Evolutionary conservation across 2,888 invertebrate genomes (phyloP).

Genomic region (Synanthedon formicaeformis): DNA sequence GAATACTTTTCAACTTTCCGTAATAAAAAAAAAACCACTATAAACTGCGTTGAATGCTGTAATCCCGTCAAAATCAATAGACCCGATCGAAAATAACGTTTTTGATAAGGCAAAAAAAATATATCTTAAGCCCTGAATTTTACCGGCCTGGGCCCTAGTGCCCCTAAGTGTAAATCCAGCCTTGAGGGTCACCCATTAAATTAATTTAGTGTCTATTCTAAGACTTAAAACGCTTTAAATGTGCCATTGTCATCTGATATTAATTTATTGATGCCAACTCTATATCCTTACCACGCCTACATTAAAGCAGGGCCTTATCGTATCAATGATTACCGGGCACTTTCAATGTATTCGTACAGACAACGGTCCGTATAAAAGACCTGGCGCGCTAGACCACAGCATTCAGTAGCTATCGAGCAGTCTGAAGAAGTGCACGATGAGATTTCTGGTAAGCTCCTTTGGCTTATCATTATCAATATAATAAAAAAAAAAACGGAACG

Average conservation of each 20-base stretch:
- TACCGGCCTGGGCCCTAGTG: no score
- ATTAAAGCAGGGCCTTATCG: neutral
- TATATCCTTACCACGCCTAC: neutral
- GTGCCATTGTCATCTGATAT: neutral
- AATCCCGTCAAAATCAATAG: no score
- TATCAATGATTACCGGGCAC: slow-evolving; percentile 27
- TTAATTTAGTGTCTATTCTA: no score
- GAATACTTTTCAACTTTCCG: no score
- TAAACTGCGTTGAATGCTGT: no score
- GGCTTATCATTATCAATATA: slow-evolving; percentile 7
- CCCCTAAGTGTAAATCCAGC: no score
- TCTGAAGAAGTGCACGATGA: slow-evolving; percentile 67
- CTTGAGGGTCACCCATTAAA: no score
- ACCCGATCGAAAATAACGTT: no score
- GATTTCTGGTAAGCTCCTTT: slow-evolving; percentile 56
- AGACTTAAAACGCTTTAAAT: no score
- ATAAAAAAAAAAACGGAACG: slow-evolving; percentile 6
- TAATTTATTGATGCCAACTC: neutral
- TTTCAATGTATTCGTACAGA: slow-evolving; percentile 38
- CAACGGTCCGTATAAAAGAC: slow-evolving; percentile 49
- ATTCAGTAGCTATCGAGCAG: slow-evolving; percentile 68
- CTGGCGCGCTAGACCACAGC: slow-evolving; percentile 22
- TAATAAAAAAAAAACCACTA: no score
- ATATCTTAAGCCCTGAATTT: no score
- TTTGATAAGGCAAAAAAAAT: no score